phyloP scores from a whole-genome alignment of 1,140 invertebrate species.

The Drosophila pachea region DNA sequence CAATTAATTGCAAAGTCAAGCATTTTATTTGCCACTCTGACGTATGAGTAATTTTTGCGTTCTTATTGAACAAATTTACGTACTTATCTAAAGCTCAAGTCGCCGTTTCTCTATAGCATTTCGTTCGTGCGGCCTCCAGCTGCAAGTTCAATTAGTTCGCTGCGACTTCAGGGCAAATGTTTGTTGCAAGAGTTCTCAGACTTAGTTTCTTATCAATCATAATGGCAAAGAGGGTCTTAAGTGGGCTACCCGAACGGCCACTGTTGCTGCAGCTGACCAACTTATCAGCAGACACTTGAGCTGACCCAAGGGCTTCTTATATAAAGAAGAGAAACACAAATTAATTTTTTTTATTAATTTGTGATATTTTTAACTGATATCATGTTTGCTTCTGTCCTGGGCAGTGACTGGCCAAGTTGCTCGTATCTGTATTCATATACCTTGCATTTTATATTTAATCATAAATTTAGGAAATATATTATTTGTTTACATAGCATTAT shows the following conservation, averaged over 20 bases:
- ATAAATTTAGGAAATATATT: background rate
- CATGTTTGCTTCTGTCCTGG: no score
- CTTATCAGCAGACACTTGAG: constrained; percentile 15
- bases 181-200: constrained; percentile 15
- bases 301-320: constrained; percentile 12
- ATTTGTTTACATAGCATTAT: no score
- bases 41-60: constrained; percentile 34
- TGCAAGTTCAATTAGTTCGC: constrained; percentile 33
- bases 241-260: constrained; percentile 6
- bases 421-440: no score
- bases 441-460: no score
- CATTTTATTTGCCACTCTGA: constrained; percentile 33
- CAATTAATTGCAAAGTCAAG: constrained; percentile 30
- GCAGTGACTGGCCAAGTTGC: no score
- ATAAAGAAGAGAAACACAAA: background rate
- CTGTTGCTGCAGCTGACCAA: constrained; percentile 15
- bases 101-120: constrained; percentile 12
- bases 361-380: no score
- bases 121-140: constrained; percentile 17
- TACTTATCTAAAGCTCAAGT: constrained; percentile 10
- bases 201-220: constrained; percentile 22
- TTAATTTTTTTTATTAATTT: no score
- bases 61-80: constrained; percentile 16
- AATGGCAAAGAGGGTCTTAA: constrained; percentile 14
- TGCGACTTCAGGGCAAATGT: constrained; percentile 7